Conservation (phyloP, 2,797 vertebrate species). For the Lycodopsis pacificus region DNA sequence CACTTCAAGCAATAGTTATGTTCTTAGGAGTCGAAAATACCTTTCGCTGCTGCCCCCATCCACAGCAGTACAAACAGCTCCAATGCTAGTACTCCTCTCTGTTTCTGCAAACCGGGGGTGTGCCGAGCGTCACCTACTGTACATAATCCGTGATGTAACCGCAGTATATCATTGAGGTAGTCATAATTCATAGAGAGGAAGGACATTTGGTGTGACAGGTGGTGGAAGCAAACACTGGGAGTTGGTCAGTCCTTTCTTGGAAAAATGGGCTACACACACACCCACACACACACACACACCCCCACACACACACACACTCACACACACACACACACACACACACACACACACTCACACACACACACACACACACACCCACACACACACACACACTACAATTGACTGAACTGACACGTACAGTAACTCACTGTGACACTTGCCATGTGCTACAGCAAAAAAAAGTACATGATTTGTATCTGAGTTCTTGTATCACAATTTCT, state of each 20-base stretch:
- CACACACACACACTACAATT: neutral
- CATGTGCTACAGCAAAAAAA: neutral
- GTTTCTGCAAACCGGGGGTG: too few species aligned
- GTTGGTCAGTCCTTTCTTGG: neutral
- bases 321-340: too few species aligned
- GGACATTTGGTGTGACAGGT: slow-evolving; percentile 22
- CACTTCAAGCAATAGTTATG: neutral
- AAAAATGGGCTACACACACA: too few species aligned
- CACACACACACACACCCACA: too few species aligned
- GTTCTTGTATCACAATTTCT: neutral
- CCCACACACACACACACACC: too few species aligned
- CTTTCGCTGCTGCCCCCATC: neutral
- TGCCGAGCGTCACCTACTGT: too few species aligned
- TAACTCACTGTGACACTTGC: neutral
- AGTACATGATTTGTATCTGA: neutral
- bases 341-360: neutral
- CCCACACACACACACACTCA: too few species aligned
- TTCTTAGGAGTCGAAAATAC: too few species aligned
- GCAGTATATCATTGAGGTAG: neutral
- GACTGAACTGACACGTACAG: neutral
- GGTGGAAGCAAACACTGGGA: neutral
- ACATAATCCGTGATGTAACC: neutral
- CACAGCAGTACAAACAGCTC: neutral
- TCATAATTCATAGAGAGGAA: neutral
- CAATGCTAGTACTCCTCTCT: too few species aligned